These are phyloP conservation scores for Odontocolon sp. DNA, from an alignment of 2,888 invertebrate species.

Conservation along the genomic window DNA sequence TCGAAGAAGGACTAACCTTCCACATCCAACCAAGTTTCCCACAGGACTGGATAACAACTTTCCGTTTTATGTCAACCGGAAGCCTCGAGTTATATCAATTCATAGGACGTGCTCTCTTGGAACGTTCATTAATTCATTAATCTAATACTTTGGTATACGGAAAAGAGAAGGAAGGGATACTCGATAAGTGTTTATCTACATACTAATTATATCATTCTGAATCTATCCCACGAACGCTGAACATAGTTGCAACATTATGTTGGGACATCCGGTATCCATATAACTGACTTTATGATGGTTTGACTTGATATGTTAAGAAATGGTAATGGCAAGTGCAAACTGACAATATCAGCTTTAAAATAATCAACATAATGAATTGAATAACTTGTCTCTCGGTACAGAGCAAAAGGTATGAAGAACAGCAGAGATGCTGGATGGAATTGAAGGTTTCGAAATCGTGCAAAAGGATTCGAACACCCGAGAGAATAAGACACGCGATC, in stretches of 20 bases:
- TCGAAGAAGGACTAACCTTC: background rate
- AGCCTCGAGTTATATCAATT: conserved; percentile 56
- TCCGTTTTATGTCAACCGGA: conserved; percentile 60
- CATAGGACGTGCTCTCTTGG: conserved; percentile 1
- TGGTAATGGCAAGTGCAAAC: background rate
- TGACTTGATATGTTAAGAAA: no score
- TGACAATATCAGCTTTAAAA: background rate
- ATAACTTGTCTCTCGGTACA: no score
- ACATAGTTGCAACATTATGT: no score
- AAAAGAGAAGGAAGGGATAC: background rate
- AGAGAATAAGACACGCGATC: conserved; percentile 48
- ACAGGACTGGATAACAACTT: conserved; percentile 53
- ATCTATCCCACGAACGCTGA: no score
- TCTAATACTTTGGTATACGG: background rate
- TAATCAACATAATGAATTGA: no score
- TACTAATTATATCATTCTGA: conserved; percentile 7
- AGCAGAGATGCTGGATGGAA: no score
- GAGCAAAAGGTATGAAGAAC: no score
- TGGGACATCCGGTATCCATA: conserved; percentile 11
- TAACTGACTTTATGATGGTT: conserved; percentile 9
- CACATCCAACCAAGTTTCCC: conserved; percentile 35
- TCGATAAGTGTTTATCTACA: conserved; percentile 1
- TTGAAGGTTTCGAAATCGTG: background rate
- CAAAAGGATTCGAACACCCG: conserved; percentile 22
- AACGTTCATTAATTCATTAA: conserved; percentile 32